A percentile compares a stretch with the other conserved stretches of the same genome.
phyloP scores from a whole-genome alignment of 2,797 vertebrate genomes.

The Bradypodion pumilum region DNA sequence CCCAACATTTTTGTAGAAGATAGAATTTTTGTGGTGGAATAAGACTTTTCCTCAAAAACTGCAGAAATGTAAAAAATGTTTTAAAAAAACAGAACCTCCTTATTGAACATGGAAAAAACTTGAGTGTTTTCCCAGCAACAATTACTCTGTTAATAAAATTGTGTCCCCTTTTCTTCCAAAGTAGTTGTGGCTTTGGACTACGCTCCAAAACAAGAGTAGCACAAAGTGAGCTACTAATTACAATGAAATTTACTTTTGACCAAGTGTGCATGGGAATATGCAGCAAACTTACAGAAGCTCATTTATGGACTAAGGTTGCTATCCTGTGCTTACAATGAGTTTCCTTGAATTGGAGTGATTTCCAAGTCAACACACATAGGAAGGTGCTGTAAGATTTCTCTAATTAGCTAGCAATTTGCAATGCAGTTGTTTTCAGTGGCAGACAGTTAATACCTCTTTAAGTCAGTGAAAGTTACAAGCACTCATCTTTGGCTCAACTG shows the following conservation, averaged over 20 bases:
- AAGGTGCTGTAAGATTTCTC: background rate
- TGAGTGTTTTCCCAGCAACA: background rate
- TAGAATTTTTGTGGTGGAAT: too few relatives aligned
- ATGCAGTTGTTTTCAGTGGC: background rate
- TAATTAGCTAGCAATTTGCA: background rate
- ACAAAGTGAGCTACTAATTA: background rate
- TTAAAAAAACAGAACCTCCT: too few relatives aligned
- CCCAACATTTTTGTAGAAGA: too few relatives aligned
- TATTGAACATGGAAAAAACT: background rate
- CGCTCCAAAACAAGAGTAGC: background rate
- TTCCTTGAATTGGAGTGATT: background rate
- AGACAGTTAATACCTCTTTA: constrained; percentile 10
- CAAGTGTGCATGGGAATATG: background rate
- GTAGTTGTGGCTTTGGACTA: background rate
- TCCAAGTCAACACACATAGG: background rate
- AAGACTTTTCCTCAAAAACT: too few relatives aligned
- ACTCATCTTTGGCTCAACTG: background rate
- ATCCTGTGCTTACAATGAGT: too few relatives aligned
- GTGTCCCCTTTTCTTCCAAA: background rate
- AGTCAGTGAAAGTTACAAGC: background rate
- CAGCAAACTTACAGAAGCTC: background rate
- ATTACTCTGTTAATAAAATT: background rate
- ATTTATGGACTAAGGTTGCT: background rate
- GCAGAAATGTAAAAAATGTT: too few relatives aligned
- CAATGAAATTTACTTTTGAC: background rate